These are phyloP conservation scores for Coregonus ussuriensis DNA, from an alignment of 2,797 vertebrate genomes.

Conservation along the genomic window DNA sequence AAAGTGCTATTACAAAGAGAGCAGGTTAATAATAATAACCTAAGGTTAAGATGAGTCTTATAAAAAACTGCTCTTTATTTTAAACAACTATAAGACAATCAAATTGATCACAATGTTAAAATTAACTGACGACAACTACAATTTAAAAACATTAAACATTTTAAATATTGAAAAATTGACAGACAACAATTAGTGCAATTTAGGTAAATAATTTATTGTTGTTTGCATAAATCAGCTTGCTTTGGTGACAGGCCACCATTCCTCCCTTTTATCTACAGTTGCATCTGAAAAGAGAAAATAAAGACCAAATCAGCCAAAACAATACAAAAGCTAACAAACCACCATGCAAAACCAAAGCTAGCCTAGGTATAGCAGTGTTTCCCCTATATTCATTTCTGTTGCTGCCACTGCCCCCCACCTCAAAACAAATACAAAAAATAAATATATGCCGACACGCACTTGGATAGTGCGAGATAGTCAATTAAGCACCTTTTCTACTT, in stretches of 20 bases:
- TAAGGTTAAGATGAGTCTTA: not conserved
- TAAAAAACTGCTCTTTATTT: not conserved
- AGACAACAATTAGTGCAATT: not conserved
- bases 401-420: too few species aligned
- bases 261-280: conserved; percentile 13
- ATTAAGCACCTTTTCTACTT: not conserved
- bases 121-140: not conserved
- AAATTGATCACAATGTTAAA: not conserved
- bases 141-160: too few species aligned
- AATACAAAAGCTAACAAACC: not conserved
- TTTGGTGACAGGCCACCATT: conserved; percentile 58
- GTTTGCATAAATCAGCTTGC: conserved; percentile 56
- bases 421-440: too few species aligned
- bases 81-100: not conserved
- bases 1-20: not conserved
- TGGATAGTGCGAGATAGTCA: not conserved
- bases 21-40: too few species aligned
- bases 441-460: too few species aligned
- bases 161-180: not conserved
- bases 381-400: too few species aligned
- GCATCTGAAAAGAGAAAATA: conserved; percentile 46
- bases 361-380: too few species aligned
- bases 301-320: not conserved
- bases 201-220: conserved; percentile 43
- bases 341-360: not conserved